phyloP scores from a whole-genome alignment of 2,113 vertebrate species.

The Psephotus haematonotus region DNA sequence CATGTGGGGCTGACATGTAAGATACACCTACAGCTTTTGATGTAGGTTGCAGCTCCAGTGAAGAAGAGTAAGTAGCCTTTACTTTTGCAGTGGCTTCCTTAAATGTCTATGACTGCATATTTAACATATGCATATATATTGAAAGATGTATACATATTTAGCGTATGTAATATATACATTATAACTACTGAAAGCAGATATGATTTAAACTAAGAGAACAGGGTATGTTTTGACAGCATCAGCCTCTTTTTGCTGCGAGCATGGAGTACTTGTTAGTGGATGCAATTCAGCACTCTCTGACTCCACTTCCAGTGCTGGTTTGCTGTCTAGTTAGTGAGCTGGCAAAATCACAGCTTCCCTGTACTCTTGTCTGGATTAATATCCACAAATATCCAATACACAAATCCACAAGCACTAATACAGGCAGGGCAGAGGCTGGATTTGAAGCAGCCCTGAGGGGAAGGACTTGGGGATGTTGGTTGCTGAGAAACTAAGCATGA shows the following conservation, averaged over 20 bases:
- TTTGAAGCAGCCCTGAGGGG: background rate
- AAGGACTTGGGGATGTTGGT: background rate
- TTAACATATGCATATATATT: background rate
- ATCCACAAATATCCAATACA: background rate
- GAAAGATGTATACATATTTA: background rate
- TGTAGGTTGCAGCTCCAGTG: background rate
- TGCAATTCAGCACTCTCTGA: constrained; percentile 1
- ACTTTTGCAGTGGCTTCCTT: background rate
- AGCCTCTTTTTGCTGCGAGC: background rate
- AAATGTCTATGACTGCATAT: background rate
- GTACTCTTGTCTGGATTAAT: background rate
- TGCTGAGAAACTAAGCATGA: background rate
- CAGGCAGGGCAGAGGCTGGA: background rate
- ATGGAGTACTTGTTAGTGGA: background rate
- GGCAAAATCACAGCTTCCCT: background rate
- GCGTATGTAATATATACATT: background rate
- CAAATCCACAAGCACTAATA: background rate
- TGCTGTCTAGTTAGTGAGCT: background rate
- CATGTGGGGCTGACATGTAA: background rate
- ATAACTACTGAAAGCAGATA: background rate
- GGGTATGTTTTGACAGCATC: background rate
- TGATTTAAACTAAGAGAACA: background rate
- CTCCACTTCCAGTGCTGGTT: background rate
- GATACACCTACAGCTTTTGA: background rate
- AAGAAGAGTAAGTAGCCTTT: background rate